Evolutionary conservation across 2,888 invertebrate genomes (phyloP), one percentile per base, ranked within the genome.

Genomic region (Melitaea athalia): DNA sequence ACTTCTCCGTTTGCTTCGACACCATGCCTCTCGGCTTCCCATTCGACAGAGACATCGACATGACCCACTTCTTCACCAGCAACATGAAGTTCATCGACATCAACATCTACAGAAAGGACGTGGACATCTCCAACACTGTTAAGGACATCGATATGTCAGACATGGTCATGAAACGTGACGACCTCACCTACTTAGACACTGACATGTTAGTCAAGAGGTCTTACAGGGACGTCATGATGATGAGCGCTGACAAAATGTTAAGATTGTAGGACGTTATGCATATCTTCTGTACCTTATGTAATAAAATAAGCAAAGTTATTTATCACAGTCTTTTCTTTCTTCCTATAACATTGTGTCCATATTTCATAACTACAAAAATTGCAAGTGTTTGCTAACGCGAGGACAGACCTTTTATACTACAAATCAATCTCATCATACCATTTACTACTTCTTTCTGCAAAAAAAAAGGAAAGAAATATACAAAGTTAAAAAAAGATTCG

Each of bases 21-120:
- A 93, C 91, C 61, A 93, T 93, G 82, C 94, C 96, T 1, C 91
- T 95, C 76, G 96, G 95, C 70, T 97, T 94, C 93, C 97, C 97
- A 75, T 95, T 97, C 91, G 96, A 97, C 86, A 94, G 96, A 74
- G 89, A 88, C 47, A 93, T 95, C 79, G 91, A 94, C 68, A 88
- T 93, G 74, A 87, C 90, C 60, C 79, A 84, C 73, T 96, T 95
- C 93, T 92, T 91, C 79, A 94, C 94, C 24, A 93, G 92, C 75
- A 96, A 96, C 90, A 94, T 94, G 88, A 94, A 92, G 85, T 94
- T 95, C 88, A 85, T 93, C 74, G 95, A 95, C 80, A 92, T 95
- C 63, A 79, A 90, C 76, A 93, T 96, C 77, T 95, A 92, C 90
- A 94, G 95, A 82, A 93, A 94, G 77, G 94, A 94, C 75, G 81